Conservation (phyloP, 2,888 invertebrate genomes). For the Tillus elongatus region DNA sequence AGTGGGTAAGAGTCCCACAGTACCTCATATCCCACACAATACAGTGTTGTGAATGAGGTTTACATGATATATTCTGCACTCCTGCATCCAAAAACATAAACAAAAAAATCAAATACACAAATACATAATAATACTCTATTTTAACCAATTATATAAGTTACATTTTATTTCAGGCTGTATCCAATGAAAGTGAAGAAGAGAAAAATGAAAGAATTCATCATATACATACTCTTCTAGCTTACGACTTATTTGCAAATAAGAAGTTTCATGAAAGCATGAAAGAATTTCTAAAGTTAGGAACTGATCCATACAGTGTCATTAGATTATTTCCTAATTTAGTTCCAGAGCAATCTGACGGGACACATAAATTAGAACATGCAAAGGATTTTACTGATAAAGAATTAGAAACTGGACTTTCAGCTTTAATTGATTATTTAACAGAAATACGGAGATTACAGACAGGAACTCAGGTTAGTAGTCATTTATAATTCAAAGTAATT, state of each 20-base stretch:
- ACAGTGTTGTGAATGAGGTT: too few relatives aligned
- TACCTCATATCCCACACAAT: too few relatives aligned
- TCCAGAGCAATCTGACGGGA: slow-evolving; percentile 41
- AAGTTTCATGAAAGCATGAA: slow-evolving; percentile 85
- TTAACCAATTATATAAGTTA: too few relatives aligned
- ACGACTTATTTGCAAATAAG: slow-evolving; percentile 83
- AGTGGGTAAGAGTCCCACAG: too few relatives aligned
- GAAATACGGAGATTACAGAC: slow-evolving; percentile 56
- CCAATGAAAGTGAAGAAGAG: slow-evolving; percentile 70
- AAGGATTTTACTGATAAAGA: slow-evolving; percentile 70
- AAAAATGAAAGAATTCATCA: slow-evolving; percentile 73
- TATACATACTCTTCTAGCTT: slow-evolving; percentile 84
- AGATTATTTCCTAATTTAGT: slow-evolving; percentile 83
- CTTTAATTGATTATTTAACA: slow-evolving; percentile 83
- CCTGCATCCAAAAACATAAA: too few relatives aligned
- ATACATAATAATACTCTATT: too few relatives aligned
- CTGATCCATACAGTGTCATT: slow-evolving; percentile 93
- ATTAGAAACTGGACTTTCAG: slow-evolving; percentile 76
- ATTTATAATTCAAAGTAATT: too few relatives aligned
- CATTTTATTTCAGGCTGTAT: slow-evolving; percentile 57
- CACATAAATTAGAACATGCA: slow-evolving; percentile 36
- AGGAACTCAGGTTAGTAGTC: slow-evolving; percentile 38
- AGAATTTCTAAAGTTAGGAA: slow-evolving; percentile 79
- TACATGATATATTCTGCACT: too few relatives aligned
- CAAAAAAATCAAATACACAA: too few relatives aligned